phyloP scores from a whole-genome alignment of 2,888 invertebrate species.

The Diogma glabrata region DNA sequence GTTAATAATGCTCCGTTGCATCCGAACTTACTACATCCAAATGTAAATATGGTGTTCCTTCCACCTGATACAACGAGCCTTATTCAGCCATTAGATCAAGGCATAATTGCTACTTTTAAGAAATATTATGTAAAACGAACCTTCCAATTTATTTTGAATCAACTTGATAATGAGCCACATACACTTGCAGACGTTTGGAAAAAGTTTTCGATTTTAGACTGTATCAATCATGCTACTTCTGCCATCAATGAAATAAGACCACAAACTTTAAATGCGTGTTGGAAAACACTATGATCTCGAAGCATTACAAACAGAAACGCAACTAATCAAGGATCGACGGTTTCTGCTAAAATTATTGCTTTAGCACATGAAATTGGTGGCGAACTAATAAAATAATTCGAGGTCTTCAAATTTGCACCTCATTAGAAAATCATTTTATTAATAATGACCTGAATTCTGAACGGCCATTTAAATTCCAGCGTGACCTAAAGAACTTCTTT shows the following conservation, averaged over 20 bases:
- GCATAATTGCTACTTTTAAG: too few relatives aligned
- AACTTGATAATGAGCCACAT: not conserved
- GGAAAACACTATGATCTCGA: not conserved
- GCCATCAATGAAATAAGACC: too few relatives aligned
- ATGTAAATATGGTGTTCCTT: not conserved
- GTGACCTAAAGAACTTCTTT: not conserved
- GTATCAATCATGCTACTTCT: not conserved
- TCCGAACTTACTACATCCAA: not conserved
- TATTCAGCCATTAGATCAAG: too few relatives aligned
- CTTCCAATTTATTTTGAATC: too few relatives aligned
- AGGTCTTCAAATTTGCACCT: not conserved
- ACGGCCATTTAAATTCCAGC: not conserved
- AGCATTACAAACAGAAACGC: not conserved
- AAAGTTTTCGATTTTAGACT: conserved; percentile 1
- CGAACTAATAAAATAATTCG: not conserved
- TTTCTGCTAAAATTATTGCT: not conserved
- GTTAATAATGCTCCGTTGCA: not conserved
- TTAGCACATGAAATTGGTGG: not conserved
- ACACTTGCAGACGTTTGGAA: not conserved
- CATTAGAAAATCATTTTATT: not conserved
- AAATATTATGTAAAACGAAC: too few relatives aligned
- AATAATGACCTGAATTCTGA: too few relatives aligned
- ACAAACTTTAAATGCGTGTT: not conserved
- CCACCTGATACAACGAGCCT: not conserved
- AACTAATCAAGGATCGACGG: not conserved